Conservation (phyloP, 2,113 vertebrate species). For the Panthera uncia region DNA sequence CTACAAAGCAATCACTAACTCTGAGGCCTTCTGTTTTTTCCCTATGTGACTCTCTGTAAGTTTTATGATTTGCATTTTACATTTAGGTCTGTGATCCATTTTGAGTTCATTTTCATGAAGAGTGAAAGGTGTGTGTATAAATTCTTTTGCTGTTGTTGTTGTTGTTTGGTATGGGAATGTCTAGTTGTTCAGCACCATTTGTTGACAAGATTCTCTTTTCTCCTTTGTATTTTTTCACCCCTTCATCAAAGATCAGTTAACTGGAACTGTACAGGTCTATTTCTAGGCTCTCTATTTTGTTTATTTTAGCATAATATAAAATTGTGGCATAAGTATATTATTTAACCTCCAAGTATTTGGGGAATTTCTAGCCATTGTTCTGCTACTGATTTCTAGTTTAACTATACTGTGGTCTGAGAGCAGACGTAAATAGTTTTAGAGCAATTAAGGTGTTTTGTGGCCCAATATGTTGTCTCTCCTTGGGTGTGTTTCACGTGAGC, state of each 20-base stretch:
- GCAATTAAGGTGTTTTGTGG: background rate
- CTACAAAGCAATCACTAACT: background rate
- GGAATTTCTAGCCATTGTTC: background rate
- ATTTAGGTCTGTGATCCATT: background rate
- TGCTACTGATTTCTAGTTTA: background rate
- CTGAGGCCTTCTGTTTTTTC: background rate
- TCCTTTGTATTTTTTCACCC: background rate
- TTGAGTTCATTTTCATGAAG: background rate
- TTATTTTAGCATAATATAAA: background rate
- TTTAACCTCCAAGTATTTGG: background rate
- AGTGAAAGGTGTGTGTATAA: background rate
- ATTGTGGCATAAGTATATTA: background rate
- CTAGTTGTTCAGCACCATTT: background rate
- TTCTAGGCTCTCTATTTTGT: background rate
- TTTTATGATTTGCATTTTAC: background rate
- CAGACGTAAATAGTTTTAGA: background rate
- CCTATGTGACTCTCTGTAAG: background rate
- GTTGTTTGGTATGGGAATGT: too few species aligned
- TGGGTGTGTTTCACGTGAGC: background rate
- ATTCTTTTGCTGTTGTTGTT: background rate
- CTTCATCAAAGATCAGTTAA: background rate
- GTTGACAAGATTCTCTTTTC: background rate
- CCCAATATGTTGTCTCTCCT: background rate
- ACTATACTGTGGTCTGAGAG: background rate
- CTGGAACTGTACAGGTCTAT: background rate